phyloP scores from a whole-genome alignment of 2,113 vertebrate species.

The Aptenodytes patagonicus region DNA sequence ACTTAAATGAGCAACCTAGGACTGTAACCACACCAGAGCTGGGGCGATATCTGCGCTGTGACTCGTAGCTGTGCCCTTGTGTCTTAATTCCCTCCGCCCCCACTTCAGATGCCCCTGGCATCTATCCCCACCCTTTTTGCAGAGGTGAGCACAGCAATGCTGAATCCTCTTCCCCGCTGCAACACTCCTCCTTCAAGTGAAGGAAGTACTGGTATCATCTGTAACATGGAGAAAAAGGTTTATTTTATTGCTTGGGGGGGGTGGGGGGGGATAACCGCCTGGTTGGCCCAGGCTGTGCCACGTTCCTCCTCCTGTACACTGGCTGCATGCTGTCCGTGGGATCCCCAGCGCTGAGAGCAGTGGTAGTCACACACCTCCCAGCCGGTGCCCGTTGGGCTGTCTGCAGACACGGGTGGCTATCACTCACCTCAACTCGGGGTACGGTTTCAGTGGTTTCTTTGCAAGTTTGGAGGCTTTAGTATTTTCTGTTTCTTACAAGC shows the following conservation, averaged over 20 bases:
- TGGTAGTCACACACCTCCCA: background rate
- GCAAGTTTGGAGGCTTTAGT: background rate
- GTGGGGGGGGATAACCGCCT: no score
- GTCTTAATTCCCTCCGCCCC: background rate
- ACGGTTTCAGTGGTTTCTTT: background rate
- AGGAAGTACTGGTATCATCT: accelerated
- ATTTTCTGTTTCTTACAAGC: background rate
- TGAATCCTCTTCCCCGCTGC: background rate
- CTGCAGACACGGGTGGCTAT: background rate
- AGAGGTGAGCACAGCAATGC: accelerated
- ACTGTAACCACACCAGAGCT: background rate
- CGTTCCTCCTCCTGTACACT: accelerated
- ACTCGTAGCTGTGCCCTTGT: background rate
- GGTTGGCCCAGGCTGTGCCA: background rate
- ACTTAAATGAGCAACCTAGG: background rate
- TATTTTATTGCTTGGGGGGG: background rate
- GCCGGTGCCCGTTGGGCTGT: background rate
- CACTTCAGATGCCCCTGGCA: background rate
- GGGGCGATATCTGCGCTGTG: background rate
- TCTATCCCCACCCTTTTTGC: background rate
- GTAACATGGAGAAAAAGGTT: background rate
- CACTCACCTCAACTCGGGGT: background rate
- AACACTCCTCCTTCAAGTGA: background rate
- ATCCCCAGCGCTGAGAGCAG: background rate
- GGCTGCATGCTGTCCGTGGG: background rate